Base-by-base conservation (phyloP, 2,797 vertebrate genomes). In the Botia almorhae region DNA sequence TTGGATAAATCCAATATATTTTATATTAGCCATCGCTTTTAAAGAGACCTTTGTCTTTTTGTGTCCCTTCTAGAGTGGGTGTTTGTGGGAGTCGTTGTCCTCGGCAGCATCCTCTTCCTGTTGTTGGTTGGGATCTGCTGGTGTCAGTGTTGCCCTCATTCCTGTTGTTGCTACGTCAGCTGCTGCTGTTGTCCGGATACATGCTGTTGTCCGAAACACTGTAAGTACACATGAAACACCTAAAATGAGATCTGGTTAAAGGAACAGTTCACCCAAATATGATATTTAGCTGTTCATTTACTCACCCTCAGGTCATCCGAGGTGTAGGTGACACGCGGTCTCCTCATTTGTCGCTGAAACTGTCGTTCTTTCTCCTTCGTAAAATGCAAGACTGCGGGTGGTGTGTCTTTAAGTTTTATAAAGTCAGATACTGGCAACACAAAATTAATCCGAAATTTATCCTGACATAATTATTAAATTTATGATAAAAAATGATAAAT, bases 101-200 rank as follows among this genome's bases (percentile, higher is more conserved):
- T 97, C 77, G 97, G 96, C 3, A 91, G 93, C 0, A 63, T 97
- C 89, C 91, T 98, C 81, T 92, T 97, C 92, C 94, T 98, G 84
- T 86, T 98, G 4, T 80, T 99, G 87, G 85, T 97, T 91, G 97
- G 96, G 21, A 93, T 99, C 88, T 99, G 98, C 92, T 99, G 98
- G 98, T 99, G 98, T 87, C 97, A 99, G 89, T 99, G 98, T 87
- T 99, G 98, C 85, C 97, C 98, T 0, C 96, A 99, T 83, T 98
- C 96, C 86, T 99, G 98, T 90, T 99, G 97, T 89, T 99, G 98
- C 88, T 99, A 99, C 4, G 81, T 99, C 78, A 93, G 96, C 87
- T 99, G 97, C 85, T 98, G 97, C n/a, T 99, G 96, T 91, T 99
- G 98, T 82, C 97, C 97, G 0, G 96, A 98, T 29, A 94, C 96